A percentile compares a stretch with the other conserved stretches of the same genome.
Evolutionary conservation across 2,888 invertebrate genomes (phyloP).

Genomic region (Drosophila phalerata): DNA sequence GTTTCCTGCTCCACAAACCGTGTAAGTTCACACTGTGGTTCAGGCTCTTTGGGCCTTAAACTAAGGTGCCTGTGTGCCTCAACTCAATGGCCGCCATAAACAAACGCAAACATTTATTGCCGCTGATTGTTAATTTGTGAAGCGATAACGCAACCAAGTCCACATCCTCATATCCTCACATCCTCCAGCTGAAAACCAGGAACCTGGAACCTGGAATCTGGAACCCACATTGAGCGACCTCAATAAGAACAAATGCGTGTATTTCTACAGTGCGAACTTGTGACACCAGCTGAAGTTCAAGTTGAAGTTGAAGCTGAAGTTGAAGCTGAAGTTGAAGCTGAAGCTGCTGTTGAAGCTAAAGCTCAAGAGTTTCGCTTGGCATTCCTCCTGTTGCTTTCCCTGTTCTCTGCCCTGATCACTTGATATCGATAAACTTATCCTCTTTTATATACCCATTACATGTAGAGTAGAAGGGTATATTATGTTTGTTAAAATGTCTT

Average conservation of each 20-base stretch:
- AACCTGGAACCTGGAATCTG: constrained; percentile 10
- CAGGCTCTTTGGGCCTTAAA: not conserved
- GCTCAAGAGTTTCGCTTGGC: constrained; percentile 3
- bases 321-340: too few species aligned
- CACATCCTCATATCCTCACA: not conserved
- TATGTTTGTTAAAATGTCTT: too few species aligned
- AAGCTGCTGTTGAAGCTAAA: constrained; percentile 4
- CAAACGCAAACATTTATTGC: constrained; percentile 82
- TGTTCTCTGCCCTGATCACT: constrained; percentile 49
- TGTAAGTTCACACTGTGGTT: constrained; percentile 47
- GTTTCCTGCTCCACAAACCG: constrained; percentile 25
- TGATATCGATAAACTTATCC: constrained; percentile 77
- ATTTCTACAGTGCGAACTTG: constrained; percentile 64
- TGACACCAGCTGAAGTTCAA: constrained; percentile 64
- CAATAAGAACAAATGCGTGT: constrained; percentile 61
- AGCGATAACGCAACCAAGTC: constrained; percentile 72
- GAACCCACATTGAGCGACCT: constrained; percentile 61
- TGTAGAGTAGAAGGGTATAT: not conserved
- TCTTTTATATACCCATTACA: constrained; percentile 33
- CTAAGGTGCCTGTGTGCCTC: constrained; percentile 30
- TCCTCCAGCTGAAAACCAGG: too few species aligned
- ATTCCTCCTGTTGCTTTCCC: constrained; percentile 30
- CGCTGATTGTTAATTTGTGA: constrained; percentile 84
- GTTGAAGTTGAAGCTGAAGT: too few species aligned
- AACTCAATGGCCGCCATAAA: constrained; percentile 70